Percentiles rank a stretch among this genome's conserved stretches.
Conservation (phyloP, 2,888 invertebrate species). For the Lepetodrilus schrolli region DNA sequence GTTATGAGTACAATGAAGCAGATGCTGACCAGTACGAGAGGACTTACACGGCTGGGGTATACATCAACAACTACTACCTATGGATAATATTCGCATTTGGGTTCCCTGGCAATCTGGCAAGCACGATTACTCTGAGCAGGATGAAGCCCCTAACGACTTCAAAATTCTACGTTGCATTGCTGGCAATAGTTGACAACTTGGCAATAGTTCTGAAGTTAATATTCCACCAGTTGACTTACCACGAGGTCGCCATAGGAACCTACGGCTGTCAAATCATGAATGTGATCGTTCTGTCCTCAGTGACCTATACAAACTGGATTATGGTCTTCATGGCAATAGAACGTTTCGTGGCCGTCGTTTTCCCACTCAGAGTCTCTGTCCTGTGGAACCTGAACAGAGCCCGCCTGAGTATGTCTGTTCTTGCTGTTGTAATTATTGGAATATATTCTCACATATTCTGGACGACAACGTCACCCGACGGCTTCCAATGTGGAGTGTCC, state of each 20-base stretch:
- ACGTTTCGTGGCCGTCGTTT: constrained; percentile 28
- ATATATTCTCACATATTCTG: constrained; percentile 24
- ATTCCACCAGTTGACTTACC: not conserved
- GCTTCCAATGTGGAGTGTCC: not conserved
- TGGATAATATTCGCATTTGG: constrained; percentile 29
- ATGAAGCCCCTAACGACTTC: constrained; percentile 27
- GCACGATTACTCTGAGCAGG: constrained; percentile 20
- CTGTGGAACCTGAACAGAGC: constrained; percentile 17
- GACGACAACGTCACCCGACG: constrained; percentile 10
- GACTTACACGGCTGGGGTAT: not conserved
- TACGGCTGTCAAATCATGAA: not conserved
- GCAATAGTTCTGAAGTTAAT: constrained; percentile 15
- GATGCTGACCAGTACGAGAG: not conserved
- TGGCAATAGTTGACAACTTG: constrained; percentile 30
- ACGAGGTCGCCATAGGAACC: not conserved
- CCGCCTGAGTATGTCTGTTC: constrained; percentile 4
- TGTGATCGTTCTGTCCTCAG: not conserved
- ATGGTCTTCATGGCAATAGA: constrained; percentile 31
- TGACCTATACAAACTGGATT: constrained; percentile 28
- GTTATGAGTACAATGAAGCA: not conserved
- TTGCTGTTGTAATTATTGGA: not conserved
- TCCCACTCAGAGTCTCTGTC: not conserved
- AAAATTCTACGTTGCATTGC: constrained; percentile 21
- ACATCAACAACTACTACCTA: constrained; percentile 28
- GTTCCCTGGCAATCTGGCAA: constrained; percentile 29